Evolutionary conservation across 2,888 invertebrate species (phyloP), one percentile per base, ranked within the genome.

Genomic region (Perdita meconis): DNA sequence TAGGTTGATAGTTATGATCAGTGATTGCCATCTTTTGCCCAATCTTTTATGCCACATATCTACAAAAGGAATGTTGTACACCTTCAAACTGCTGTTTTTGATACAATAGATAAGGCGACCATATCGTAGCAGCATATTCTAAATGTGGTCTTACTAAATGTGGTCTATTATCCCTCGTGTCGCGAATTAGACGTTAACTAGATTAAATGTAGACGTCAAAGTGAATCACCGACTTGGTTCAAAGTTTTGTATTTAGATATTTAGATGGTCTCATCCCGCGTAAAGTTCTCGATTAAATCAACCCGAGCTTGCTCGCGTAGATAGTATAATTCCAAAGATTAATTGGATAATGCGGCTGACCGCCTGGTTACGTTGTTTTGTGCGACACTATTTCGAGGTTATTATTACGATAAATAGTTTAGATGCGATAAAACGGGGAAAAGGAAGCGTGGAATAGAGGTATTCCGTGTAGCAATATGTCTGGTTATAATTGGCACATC

Each of bases 251-350:
- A 24, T n/a, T 22, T 24, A 24, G 4, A 24, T 24, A 24, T 13
- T 26, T n/a, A n/a, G n/a, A n/a, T n/a, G n/a, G n/a, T n/a, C n/a
- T n/a, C n/a, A n/a, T n/a, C n/a, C n/a, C n/a, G n/a, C n/a, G n/a
- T n/a, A n/a, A n/a, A n/a, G n/a, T n/a, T n/a, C n/a, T n/a, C n/a
- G n/a, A n/a, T n/a, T n/a, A n/a, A n/a, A n/a, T n/a, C n/a, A n/a
- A n/a, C n/a, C 16, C 16, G 44, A 44, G 44, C 24, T n/a, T 3
- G 50, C 24, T 50, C 26, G 13, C 13, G 26, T 44, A n/a, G n/a
- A n/a, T n/a, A n/a, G n/a, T 36, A 16, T 53, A 66, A 66, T 66
- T 66, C 51, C n/a, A 1, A 16, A 19, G 8, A 59, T 59, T 67
- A 42, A 59, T 66, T 42, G 66, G 3, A 19, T 34, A 13, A 34